Evolutionary conservation across 2,888 invertebrate species (phyloP).

Genomic region (Pristionchus fissidentatus): DNA sequence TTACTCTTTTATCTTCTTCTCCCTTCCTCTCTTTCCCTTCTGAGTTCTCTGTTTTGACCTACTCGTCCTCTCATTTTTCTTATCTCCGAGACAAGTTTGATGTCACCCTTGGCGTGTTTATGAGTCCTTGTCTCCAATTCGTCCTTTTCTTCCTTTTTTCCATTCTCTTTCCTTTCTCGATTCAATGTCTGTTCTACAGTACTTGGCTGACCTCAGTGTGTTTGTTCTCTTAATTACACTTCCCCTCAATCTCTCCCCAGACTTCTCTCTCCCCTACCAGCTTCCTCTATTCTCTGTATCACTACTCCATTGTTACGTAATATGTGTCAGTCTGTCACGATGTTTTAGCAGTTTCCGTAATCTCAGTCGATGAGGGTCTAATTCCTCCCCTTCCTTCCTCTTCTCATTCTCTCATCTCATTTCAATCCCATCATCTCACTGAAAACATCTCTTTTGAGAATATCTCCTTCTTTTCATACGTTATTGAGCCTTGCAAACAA

Average conservation of each 20-base stretch:
- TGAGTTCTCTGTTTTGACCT: constrained; percentile 3
- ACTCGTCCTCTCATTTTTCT: neutral
- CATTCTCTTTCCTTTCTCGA: neutral
- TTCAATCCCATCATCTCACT: too few relatives aligned
- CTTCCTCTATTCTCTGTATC: constrained; percentile 9
- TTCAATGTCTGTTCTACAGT: too few relatives aligned
- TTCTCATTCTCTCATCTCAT: too few relatives aligned
- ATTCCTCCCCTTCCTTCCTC: neutral
- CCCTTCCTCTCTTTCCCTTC: neutral
- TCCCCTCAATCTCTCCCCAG: neutral
- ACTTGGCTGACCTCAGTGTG: neutral
- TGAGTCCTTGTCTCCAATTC: neutral
- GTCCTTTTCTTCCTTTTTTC: neutral
- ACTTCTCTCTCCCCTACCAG: neutral
- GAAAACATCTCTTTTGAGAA: neutral
- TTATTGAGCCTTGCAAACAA: neutral
- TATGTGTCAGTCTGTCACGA: neutral
- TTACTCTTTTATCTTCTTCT: neutral
- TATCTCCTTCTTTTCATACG: neutral
- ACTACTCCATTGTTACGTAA: constrained; percentile 22
- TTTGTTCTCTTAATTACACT: constrained; percentile 3
- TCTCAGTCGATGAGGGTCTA: neutral
- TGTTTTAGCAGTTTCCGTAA: constrained; percentile 17
- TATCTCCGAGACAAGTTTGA: neutral
- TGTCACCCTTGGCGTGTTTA: too few relatives aligned